Conservation (phyloP, 1,140 invertebrate species). For the Caenorhabditis latens region DNA sequence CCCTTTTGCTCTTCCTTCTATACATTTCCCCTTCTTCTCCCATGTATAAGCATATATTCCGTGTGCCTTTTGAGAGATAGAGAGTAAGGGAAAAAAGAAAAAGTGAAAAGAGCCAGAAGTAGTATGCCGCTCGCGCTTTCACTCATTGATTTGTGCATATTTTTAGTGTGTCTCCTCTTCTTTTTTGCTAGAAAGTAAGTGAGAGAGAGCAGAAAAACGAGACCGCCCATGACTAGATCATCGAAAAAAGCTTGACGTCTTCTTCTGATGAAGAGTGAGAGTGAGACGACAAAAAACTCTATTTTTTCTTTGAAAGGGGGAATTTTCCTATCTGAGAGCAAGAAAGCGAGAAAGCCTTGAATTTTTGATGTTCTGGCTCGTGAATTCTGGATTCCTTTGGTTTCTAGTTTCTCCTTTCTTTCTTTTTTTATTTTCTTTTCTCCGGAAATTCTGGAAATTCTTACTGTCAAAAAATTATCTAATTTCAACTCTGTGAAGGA, state of each 20-base stretch:
- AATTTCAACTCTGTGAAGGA: neutral
- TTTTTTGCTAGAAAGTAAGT: neutral
- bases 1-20: neutral
- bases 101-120: neutral
- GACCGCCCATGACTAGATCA: constrained; percentile 17
- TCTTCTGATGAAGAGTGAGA: constrained; percentile 34
- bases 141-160: constrained; percentile 55
- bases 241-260: neutral
- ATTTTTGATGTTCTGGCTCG: neutral
- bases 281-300: neutral
- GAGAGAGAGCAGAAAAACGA: neutral
- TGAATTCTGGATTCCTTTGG: neutral
- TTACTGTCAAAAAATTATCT: neutral
- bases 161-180: constrained; percentile 35
- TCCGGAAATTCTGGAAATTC: too few relatives aligned
- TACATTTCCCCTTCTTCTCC: neutral
- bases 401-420: neutral
- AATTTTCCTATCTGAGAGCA: neutral
- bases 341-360: neutral
- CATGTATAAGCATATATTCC: neutral
- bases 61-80: neutral
- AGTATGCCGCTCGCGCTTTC: neutral
- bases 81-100: too few relatives aligned
- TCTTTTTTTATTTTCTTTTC: neutral
- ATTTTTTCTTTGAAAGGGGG: neutral